Evolutionary conservation across 2,797 vertebrate species (phyloP), one percentile per base, ranked within the genome.

Genomic region (Cheirogaleus major): DNA sequence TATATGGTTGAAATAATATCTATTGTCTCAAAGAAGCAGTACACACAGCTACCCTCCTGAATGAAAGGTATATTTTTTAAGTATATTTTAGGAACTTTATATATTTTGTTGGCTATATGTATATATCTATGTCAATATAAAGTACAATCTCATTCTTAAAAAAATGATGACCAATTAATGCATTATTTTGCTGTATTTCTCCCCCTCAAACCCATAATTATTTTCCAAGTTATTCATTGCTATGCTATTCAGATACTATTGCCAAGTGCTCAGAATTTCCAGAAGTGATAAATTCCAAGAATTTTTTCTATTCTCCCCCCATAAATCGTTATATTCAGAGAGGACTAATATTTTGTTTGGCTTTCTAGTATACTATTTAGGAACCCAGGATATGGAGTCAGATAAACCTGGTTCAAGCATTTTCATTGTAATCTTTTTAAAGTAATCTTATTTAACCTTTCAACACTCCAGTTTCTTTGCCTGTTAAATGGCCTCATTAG

Each of bases 401-500:
- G 38, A 82, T 69, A 61, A 95, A 79, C 5, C 79, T 76, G 52
- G 27, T 73, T 86, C n/a, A 48, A 41, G 48, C 48, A 93, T 30
- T 32, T 95, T n/a, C 13, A 43, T 14, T 91, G 69, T 83, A 91
- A 96, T 96, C 79, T 84, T 97, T 93, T 72, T 61, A 73, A 88
- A 92, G 43, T 95, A 81, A 61, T 61, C 35, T 81, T 78, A 95
- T 59, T 97, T 90, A 93, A 85, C 63, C 93, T 96, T 97, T 92
- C 7, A 70, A 22, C 14, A 89, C 52, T 89, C 9, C 25, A 78
- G 59, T 87, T 91, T 82, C 59, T 78, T 87, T 89, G 27, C 41
- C 63, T 89, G 59, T 81, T 91, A 89, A 95, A 94, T 78, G 45
- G 69, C 48, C 45, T 92, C 70, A 70, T 95, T 91, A 95, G 48